Conservation (phyloP, 2,113 vertebrate genomes). For the Rattus rattus region DNA sequence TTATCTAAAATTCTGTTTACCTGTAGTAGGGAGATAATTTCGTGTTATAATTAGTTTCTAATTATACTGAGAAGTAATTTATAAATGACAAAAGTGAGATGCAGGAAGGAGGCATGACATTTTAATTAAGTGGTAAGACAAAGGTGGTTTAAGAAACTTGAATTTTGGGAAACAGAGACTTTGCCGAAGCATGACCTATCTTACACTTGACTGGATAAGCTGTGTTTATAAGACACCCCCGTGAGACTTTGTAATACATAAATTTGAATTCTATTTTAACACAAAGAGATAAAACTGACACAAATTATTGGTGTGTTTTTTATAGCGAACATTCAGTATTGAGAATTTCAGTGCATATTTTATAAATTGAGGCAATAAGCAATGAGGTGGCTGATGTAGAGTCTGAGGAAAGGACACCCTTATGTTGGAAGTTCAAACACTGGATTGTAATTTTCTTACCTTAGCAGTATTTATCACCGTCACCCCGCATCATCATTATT, state of each 20-base stretch:
- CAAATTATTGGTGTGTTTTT: not conserved
- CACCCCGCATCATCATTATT: not conserved
- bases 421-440: not conserved
- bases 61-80: not conserved
- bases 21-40: not conserved
- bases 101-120: not conserved
- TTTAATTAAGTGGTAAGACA: not conserved
- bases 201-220: not conserved
- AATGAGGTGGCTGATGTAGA: not conserved
- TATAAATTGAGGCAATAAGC: not conserved
- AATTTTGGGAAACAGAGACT: not conserved
- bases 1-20: constrained; percentile 47
- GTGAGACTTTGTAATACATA: not conserved
- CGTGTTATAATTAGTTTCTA: constrained; percentile 21
- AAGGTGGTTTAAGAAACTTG: constrained; percentile 24
- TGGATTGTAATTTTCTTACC: not conserved
- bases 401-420: not conserved
- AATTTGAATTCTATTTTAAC: not conserved
- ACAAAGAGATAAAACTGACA: not conserved
- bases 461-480: not conserved
- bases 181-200: fast-evolving
- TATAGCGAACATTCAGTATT: not conserved
- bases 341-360: not conserved
- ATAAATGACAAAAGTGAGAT: constrained; percentile 22
- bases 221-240: not conserved